Conservation (phyloP, 2,113 vertebrate genomes). For the Peucedramus taeniatus region DNA sequence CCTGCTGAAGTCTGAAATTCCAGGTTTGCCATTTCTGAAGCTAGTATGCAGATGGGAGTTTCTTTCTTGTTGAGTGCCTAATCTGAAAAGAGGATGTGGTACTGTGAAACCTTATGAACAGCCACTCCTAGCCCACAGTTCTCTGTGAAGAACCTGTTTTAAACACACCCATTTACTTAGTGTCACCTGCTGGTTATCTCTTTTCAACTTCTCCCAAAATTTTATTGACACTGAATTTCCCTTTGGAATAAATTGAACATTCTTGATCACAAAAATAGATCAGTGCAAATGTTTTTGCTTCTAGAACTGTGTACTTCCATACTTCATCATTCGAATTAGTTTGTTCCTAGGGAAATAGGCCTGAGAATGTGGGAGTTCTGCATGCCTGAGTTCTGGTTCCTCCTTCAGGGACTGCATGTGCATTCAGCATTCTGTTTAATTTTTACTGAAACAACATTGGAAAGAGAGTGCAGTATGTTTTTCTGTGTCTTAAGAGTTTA, state of each 20-base stretch:
- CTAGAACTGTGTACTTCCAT: not conserved
- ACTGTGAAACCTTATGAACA: not conserved
- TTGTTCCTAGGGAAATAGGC: not conserved
- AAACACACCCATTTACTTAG: not conserved
- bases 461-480: not conserved
- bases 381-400: not conserved
- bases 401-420: not conserved
- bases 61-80: not conserved
- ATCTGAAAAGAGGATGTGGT: not conserved
- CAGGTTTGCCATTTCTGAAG: not conserved
- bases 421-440: not conserved
- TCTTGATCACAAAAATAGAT: not conserved
- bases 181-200: not conserved
- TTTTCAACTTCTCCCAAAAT: not conserved
- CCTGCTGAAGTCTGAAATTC: not conserved
- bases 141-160: not conserved
- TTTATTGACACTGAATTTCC: not conserved
- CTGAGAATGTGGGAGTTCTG: not conserved
- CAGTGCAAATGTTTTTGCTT: not conserved
- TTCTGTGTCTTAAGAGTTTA: not conserved
- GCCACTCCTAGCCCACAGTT: not conserved
- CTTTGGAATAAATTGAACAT: not conserved
- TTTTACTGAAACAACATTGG: not conserved
- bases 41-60: not conserved
- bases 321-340: not conserved